Percentiles rank a stretch among this genome's conserved stretches.
phyloP scores from a whole-genome alignment of 2,113 vertebrate genomes.

The Benitochromis conjunctus region DNA sequence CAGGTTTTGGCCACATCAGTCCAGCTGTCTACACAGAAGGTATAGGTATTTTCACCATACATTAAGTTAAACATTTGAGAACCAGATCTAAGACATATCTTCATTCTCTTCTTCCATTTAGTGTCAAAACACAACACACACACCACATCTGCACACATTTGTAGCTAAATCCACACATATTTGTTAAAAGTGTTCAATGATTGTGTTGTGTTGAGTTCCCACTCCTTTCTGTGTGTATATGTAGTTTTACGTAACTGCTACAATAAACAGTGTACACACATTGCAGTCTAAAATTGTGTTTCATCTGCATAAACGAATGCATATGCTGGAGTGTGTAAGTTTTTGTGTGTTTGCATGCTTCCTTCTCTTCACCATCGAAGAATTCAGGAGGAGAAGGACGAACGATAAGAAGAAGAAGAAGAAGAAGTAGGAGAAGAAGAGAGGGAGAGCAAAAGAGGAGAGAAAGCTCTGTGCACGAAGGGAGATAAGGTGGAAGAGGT shows the following conservation, averaged over 20 bases:
- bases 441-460: slow-evolving; percentile 57
- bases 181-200: background rate
- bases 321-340: background rate
- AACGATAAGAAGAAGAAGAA: slow-evolving; percentile 44
- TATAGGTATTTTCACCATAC: background rate
- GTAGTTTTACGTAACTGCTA: background rate
- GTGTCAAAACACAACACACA: background rate
- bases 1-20: background rate
- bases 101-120: background rate
- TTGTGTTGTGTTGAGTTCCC: background rate
- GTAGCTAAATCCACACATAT: background rate
- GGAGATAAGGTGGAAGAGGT: slow-evolving; percentile 84
- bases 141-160: background rate
- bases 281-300: background rate
- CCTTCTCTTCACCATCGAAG: background rate
- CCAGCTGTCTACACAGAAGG: background rate
- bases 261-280: accelerated
- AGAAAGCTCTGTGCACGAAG: slow-evolving; percentile 72
- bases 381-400: background rate
- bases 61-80: background rate
- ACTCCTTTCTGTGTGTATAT: background rate
- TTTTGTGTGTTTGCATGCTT: background rate
- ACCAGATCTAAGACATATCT: background rate
- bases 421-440: slow-evolving; percentile 15
- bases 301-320: background rate